Evolutionary conservation across 2,888 invertebrate genomes (phyloP).

Genomic region (Nomada lathburiana): DNA sequence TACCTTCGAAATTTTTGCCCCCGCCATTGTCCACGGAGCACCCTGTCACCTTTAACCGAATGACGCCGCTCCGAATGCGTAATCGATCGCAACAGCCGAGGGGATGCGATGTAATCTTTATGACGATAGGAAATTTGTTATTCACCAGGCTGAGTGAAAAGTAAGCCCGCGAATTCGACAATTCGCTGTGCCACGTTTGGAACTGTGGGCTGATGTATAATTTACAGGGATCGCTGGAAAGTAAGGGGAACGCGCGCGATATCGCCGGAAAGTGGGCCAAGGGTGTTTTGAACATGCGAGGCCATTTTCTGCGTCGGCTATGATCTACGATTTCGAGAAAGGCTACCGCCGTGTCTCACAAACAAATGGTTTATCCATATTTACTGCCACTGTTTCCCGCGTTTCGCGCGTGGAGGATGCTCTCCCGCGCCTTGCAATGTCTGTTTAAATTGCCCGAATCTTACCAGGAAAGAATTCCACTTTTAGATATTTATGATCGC

Average conservation of each 20-base stretch:
- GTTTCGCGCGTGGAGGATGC: background rate
- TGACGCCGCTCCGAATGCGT: slow-evolving; percentile 3
- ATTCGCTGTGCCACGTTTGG: too few species aligned
- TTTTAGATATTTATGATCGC: background rate
- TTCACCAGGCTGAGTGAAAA: too few species aligned
- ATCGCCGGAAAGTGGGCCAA: background rate
- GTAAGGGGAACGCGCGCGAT: background rate
- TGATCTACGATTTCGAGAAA: slow-evolving; percentile 17
- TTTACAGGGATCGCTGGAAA: background rate
- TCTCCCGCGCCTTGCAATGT: background rate
- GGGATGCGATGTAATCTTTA: background rate
- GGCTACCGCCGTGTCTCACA: background rate
- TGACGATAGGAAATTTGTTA: too few species aligned
- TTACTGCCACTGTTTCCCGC: slow-evolving; percentile 2
- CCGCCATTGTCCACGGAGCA: background rate
- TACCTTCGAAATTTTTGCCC: background rate
- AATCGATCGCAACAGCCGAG: background rate
- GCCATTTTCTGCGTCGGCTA: slow-evolving; percentile 2
- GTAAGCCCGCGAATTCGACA: too few species aligned
- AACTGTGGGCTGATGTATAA: background rate
- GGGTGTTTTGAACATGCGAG: background rate
- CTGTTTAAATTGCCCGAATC: background rate
- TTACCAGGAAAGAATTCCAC: background rate
- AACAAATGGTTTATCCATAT: slow-evolving; percentile 19
- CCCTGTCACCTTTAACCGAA: background rate